Evolutionary conservation across 2,888 invertebrate species (phyloP).

Genomic region (Kuschelorhynchus macadamiae): DNA sequence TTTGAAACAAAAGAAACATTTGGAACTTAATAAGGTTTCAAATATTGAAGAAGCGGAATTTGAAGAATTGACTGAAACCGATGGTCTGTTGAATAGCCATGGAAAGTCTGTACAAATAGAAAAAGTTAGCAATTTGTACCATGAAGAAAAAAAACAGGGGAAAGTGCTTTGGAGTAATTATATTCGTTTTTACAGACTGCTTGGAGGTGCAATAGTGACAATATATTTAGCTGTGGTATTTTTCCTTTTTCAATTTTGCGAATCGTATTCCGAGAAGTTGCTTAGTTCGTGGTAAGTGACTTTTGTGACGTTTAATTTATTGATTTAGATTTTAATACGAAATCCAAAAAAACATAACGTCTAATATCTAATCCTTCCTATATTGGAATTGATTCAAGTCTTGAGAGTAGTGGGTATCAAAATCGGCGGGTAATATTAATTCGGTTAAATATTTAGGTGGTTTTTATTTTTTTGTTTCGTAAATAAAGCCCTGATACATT

Average conservation of each 20-base stretch:
- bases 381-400: not conserved
- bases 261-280: conserved; percentile 57
- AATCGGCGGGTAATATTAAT: no score
- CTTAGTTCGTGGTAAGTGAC: conserved; percentile 61
- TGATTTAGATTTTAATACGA: not conserved
- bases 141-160: conserved; percentile 58
- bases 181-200: conserved; percentile 58
- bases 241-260: conserved; percentile 53
- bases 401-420: no score
- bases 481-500: no score
- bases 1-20: no score
- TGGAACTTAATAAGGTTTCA: not conserved
- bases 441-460: no score
- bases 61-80: not conserved
- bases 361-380: no score
- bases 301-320: no score
- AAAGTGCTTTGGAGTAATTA: conserved; percentile 59
- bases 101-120: not conserved
- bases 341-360: not conserved
- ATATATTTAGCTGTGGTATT: conserved; percentile 56
- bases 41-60: not conserved
- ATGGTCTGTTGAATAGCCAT: not conserved
- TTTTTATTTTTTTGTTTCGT: no score
- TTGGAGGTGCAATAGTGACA: conserved; percentile 58
- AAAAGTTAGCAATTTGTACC: no score